A percentile compares a stretch with the other conserved stretches of the same genome.
These are phyloP conservation scores for Pangasius larnaudii DNA, from an alignment of 2,797 vertebrate species.

Conservation along the genomic window DNA sequence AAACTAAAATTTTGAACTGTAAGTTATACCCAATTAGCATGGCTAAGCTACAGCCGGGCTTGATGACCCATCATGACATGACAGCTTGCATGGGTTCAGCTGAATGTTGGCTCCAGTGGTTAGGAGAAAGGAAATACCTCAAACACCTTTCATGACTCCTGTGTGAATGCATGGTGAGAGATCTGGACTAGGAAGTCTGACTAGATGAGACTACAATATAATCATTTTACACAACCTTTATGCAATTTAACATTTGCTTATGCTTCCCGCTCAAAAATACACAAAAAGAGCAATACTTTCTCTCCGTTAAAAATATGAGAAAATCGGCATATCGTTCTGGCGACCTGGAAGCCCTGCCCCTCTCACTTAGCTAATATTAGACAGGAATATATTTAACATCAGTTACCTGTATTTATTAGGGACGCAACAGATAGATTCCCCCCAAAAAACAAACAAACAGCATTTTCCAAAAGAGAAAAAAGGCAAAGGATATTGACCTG, in stretches of 20 bases:
- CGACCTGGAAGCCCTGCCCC: background rate
- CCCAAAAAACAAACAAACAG: background rate
- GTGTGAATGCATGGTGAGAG: slow-evolving; percentile 21
- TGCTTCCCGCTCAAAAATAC: background rate
- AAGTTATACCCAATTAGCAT: background rate
- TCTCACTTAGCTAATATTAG: background rate
- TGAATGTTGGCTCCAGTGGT: slow-evolving; percentile 1
- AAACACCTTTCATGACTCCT: slow-evolving; percentile 18
- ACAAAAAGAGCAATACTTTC: background rate
- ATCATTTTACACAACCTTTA: background rate
- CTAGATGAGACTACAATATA: background rate
- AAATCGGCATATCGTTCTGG: background rate
- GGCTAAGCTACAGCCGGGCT: background rate
- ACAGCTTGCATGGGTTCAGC: background rate
- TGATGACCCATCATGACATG: background rate
- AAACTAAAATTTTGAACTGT: background rate
- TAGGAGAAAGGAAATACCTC: slow-evolving; percentile 32
- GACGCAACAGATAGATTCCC: too few species aligned
- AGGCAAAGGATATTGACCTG: background rate
- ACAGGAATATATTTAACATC: background rate
- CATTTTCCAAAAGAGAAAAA: background rate
- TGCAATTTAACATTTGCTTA: background rate
- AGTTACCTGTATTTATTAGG: background rate
- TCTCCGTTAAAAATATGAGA: background rate
- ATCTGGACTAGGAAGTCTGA: background rate